Percentiles rank a stretch among this genome's conserved stretches.
Conservation (phyloP, 2,888 invertebrate species). For the Orchestes rusci region DNA sequence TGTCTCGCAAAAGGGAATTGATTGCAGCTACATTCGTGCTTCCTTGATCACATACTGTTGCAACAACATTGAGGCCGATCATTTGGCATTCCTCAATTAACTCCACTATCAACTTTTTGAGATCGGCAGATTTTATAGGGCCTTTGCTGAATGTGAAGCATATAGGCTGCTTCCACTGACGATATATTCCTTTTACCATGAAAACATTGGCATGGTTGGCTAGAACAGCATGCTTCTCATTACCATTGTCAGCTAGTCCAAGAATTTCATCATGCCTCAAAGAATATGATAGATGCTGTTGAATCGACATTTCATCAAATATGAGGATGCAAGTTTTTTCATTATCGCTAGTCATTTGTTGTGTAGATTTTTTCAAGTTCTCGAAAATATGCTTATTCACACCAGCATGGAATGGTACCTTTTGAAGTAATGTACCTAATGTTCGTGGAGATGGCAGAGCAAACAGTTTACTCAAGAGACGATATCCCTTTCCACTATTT, state of each 20-base stretch:
- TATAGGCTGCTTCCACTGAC: slow-evolving; percentile 32
- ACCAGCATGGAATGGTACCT: slow-evolving; percentile 22
- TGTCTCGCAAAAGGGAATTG: slow-evolving; percentile 13
- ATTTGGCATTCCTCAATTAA: slow-evolving; percentile 23
- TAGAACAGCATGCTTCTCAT: slow-evolving; percentile 7
- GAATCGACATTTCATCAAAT: slow-evolving; percentile 22
- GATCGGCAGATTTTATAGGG: slow-evolving; percentile 17
- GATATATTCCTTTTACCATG: slow-evolving; percentile 24
- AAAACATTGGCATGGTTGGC: slow-evolving; percentile 19
- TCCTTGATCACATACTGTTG: slow-evolving; percentile 33
- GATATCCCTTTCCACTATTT: no score
- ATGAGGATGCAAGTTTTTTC: slow-evolving; percentile 10
- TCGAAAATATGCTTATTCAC: slow-evolving; percentile 24
- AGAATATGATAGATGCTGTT: slow-evolving; percentile 1
- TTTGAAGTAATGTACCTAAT: slow-evolving; percentile 16
- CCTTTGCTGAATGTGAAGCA: slow-evolving; percentile 28
- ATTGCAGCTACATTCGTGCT: slow-evolving; percentile 28
- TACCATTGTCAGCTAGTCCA: slow-evolving; percentile 18
- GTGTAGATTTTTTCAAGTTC: slow-evolving; percentile 13
- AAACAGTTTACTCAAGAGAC: no score
- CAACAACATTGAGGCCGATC: slow-evolving; percentile 27
- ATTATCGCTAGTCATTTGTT: slow-evolving; percentile 21
- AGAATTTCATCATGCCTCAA: slow-evolving; percentile 8
- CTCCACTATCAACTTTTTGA: slow-evolving; percentile 17
- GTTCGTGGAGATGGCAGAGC: slow-evolving; percentile 14